Base-by-base conservation (phyloP, 1,140 invertebrate species). In the Calosoma granatense region DNA sequence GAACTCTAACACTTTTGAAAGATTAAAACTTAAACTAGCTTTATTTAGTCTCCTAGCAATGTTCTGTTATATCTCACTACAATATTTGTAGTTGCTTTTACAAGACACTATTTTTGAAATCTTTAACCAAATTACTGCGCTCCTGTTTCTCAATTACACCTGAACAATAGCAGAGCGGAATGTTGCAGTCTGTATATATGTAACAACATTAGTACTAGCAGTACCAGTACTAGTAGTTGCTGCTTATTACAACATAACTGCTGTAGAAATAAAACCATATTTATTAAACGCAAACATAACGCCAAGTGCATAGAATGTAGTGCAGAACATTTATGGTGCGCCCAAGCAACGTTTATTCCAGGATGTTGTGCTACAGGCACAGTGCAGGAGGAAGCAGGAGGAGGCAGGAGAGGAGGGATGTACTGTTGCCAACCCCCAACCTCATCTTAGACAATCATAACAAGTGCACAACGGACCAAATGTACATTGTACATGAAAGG, bases 371-470 rank as follows among this genome's bases (percentile, higher is more conserved):
- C 41, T 12, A 4, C 9, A 17, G 17, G 17, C 6, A 17, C 26
- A 17, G 17, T 12, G 9, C 41, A 47, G 9, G n/a, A n/a, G 41
- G 15, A 47, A 11, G 17, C 41, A 17, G 9, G 41, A 17, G 9
- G 41, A n/a, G 41, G 6, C 4, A 17, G 41, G 15, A 17, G 3
- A 12, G 17, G 41, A 47, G 15, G 41, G 17, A 11, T 17, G 6
- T 17, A 11, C 9, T 17, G 9, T 47, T 17, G 41, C 15, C 9
- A 4, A 17, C 41, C 6, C 4, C 4, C 4, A 30, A 17, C 41
- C 41, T 47, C 41, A 47, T 47, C 41, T 47, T 47, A 17, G 41
- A 47, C 41, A 47, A 47, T 47, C 41, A 47, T 47, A 47, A 47
- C 41, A 47, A 47, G 41, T 47, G 41, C 41, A 47, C 6, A 47